Percentiles rank a stretch among this genome's conserved stretches.
Evolutionary conservation across 2,888 invertebrate genomes (phyloP).

Genomic region (Drosophila kuntzei): DNA sequence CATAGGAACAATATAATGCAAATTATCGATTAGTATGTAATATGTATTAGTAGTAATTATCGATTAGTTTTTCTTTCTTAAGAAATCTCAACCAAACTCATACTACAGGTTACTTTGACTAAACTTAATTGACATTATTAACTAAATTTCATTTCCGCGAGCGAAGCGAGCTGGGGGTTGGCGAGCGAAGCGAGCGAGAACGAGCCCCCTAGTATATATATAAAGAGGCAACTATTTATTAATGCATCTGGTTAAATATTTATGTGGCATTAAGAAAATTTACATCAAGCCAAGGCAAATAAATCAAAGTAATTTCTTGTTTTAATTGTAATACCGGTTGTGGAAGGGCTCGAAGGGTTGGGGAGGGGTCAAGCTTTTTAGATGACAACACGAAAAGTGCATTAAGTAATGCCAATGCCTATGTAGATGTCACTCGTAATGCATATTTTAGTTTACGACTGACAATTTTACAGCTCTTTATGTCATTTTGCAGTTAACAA

Average conservation of each 20-base stretch:
- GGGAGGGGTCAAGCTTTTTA: slow-evolving; percentile 12
- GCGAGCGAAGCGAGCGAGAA: too few species aligned
- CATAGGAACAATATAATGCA: too few species aligned
- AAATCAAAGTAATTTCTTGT: slow-evolving; percentile 65
- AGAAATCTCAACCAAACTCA: too few species aligned
- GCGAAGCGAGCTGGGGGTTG: too few species aligned
- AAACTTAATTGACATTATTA: too few species aligned
- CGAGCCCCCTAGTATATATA: slow-evolving; percentile 3
- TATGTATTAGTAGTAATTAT: too few species aligned
- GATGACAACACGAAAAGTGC: slow-evolving; percentile 61
- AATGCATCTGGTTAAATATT: slow-evolving; percentile 56
- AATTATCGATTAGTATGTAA: too few species aligned
- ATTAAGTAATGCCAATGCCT: slow-evolving; percentile 58
- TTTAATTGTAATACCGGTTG: slow-evolving; percentile 65
- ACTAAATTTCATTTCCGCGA: too few species aligned
- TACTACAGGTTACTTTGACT: too few species aligned
- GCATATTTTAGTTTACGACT: slow-evolving; percentile 57
- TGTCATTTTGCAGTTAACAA: slow-evolving; percentile 44
- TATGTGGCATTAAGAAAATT: slow-evolving; percentile 65
- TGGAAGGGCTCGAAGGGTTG: background rate
- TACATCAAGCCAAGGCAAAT: slow-evolving; percentile 48
- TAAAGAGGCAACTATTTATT: slow-evolving; percentile 46
- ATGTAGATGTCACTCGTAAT: slow-evolving; percentile 47
- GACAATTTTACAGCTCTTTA: slow-evolving; percentile 28
- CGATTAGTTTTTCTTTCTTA: too few species aligned